Evolutionary conservation across 2,797 vertebrate species (phyloP).

Genomic region (Channallabes apus): DNA sequence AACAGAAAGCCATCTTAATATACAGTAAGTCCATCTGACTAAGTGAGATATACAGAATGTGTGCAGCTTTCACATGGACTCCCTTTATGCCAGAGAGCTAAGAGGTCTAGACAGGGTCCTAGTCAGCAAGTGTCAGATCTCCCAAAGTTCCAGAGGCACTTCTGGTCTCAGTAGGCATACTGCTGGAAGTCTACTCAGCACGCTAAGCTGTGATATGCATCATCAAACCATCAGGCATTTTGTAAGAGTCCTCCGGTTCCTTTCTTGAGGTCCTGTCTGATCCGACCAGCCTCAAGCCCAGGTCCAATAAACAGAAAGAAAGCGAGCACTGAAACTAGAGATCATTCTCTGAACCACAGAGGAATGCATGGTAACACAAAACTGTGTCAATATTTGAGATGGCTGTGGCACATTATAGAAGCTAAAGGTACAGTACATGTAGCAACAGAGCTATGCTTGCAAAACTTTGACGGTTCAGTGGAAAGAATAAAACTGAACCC

Average conservation of each 20-base stretch:
- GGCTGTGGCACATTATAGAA: constrained; percentile 58
- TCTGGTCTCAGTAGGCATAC: constrained; percentile 43
- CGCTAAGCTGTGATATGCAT: constrained; percentile 42
- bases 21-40: constrained; percentile 47
- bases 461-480: constrained; percentile 12
- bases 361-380: constrained; percentile 61
- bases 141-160: constrained; percentile 48
- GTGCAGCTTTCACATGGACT: constrained; percentile 43
- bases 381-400: constrained; percentile 68
- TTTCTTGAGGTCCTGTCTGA: constrained; percentile 40
- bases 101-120: constrained; percentile 49
- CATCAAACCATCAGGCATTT: constrained; percentile 23
- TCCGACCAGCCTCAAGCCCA: background rate
- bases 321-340: constrained; percentile 50
- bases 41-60: constrained; percentile 28
- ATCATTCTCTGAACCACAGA: constrained; percentile 51
- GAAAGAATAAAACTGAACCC: constrained; percentile 55
- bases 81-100: constrained; percentile 40
- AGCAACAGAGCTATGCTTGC: constrained; percentile 49
- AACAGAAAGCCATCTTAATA: constrained; percentile 27
- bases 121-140: constrained; percentile 56
- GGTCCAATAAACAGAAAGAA: constrained; percentile 51
- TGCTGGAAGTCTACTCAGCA: constrained; percentile 39
- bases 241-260: background rate
- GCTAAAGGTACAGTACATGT: constrained; percentile 52